Conservation (phyloP, 92 coral and sea anemone species). For the Siderastrea radians region DNA sequence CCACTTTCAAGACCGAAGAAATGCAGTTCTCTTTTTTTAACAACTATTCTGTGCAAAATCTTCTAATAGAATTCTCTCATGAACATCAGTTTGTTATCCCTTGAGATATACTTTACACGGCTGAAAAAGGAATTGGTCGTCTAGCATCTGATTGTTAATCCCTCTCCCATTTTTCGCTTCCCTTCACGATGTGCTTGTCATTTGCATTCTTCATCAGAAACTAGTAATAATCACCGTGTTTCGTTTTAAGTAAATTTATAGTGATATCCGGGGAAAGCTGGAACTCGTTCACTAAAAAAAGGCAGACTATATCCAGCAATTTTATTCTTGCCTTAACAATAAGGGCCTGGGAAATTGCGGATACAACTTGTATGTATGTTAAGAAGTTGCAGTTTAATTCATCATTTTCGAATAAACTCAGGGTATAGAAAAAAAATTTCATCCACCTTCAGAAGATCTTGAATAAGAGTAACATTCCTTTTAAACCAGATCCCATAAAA, state of each 20-base stretch:
- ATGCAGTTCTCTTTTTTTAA: background rate
- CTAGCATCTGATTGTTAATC: background rate
- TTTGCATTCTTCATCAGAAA: background rate
- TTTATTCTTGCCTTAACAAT: background rate
- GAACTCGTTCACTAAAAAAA: background rate
- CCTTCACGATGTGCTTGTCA: background rate
- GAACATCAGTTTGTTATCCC: slow-evolving; percentile 6
- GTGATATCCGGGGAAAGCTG: background rate
- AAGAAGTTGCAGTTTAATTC: background rate
- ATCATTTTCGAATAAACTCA: slow-evolving; percentile 5
- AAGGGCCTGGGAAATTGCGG: background rate
- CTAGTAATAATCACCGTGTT: slow-evolving; percentile 1
- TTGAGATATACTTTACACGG: background rate
- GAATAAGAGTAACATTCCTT: background rate
- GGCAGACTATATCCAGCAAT: background rate
- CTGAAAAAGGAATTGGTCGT: background rate
- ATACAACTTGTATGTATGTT: slow-evolving; percentile 6
- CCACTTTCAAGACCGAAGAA: background rate
- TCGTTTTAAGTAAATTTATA: background rate
- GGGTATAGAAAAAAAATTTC: background rate
- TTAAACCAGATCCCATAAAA: slow-evolving; percentile 17
- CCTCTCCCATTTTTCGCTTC: slow-evolving; percentile 3
- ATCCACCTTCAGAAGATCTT: slow-evolving; percentile 5
- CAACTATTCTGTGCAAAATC: background rate
- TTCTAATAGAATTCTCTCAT: background rate